These are phyloP conservation scores for Ischnura elegans DNA, from an alignment of 2,888 invertebrate genomes.

Conservation along the genomic window DNA sequence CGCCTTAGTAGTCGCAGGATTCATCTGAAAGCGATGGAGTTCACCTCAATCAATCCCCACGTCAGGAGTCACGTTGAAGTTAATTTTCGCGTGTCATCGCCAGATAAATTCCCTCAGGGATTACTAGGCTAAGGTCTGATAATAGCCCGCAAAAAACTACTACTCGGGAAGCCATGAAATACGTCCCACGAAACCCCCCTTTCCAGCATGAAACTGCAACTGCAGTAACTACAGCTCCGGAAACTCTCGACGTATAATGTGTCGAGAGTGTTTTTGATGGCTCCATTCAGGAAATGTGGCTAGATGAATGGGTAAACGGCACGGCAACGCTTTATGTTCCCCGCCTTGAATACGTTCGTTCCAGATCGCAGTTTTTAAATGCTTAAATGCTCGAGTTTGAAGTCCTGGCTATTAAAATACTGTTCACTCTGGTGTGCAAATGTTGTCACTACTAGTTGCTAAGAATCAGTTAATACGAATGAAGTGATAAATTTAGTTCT, in stretches of 20 bases:
- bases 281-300: neutral
- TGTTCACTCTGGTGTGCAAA: too few species aligned
- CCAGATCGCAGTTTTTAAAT: neutral
- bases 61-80: neutral
- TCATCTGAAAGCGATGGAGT: neutral
- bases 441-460: too few species aligned
- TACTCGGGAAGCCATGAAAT: neutral
- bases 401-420: too few species aligned
- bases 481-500: too few species aligned
- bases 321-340: neutral
- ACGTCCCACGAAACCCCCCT: neutral
- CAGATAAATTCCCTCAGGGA: neutral
- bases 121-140: neutral
- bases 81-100: neutral
- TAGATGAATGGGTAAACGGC: neutral
- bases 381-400: neutral
- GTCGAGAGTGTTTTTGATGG: slow-evolving; percentile 9
- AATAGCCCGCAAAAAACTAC: neutral
- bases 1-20: neutral
- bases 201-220: neutral
- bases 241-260: neutral
- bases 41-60: neutral
- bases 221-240: neutral
- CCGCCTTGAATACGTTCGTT: neutral
- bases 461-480: too few species aligned